Percentiles rank a stretch among this genome's conserved stretches.
These are phyloP conservation scores for Myopa testacea DNA, from an alignment of 2,888 invertebrate species.

Conservation along the genomic window DNA sequence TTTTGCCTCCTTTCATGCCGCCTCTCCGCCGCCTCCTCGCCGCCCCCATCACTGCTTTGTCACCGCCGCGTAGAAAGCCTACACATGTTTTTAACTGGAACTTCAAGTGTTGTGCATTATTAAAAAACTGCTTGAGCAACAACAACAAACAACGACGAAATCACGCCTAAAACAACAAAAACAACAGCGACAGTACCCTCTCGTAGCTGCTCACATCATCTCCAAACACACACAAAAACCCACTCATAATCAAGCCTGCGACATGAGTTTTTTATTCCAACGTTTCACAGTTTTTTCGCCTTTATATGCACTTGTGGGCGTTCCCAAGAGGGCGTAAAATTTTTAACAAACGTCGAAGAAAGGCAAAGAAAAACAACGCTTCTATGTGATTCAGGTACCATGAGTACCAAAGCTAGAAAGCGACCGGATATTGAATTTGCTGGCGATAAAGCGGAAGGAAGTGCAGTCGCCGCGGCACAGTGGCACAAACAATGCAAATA, in stretches of 20 bases:
- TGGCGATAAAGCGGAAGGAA: conserved; percentile 28
- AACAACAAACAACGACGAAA: conserved; percentile 42
- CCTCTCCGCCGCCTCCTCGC: neutral
- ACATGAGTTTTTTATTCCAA: neutral
- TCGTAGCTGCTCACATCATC: conserved; percentile 24
- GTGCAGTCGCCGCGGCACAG: conserved; percentile 7
- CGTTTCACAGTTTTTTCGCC: neutral
- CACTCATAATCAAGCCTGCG: conserved; percentile 19
- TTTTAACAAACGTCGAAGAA: conserved; percentile 4
- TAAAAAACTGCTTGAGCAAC: conserved; percentile 9
- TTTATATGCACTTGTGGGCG: conserved; percentile 17
- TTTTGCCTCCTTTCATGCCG: neutral
- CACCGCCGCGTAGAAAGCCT: neutral
- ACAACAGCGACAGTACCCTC: too few relatives aligned
- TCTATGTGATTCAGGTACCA: neutral
- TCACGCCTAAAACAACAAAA: conserved; percentile 3
- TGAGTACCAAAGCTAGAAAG: conserved; percentile 9
- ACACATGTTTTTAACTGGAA: neutral
- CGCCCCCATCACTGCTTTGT: neutral
- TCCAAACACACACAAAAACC: conserved; percentile 23
- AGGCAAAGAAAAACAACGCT: neutral
- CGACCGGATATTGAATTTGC: conserved; percentile 36
- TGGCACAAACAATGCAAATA: conserved; percentile 17
- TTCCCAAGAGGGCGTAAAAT: conserved; percentile 14
- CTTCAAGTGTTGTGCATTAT: conserved; percentile 31